Conservation (phyloP, 2,113 vertebrate genomes). For the Puma concolor region DNA sequence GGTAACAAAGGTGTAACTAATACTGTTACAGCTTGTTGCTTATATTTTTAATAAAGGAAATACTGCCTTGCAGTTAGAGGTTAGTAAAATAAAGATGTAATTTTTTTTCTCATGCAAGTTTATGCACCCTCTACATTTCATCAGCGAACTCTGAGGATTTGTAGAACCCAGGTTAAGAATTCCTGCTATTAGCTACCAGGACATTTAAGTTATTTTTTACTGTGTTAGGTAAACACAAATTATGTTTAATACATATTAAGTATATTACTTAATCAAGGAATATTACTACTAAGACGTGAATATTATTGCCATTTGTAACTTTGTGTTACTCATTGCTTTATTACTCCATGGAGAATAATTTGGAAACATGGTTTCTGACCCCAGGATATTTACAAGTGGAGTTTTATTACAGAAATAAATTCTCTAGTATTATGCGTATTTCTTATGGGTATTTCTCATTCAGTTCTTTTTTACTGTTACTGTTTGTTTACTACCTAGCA, state of each 20-base stretch:
- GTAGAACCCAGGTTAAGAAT: background rate
- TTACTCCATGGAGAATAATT: background rate
- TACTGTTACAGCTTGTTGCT: background rate
- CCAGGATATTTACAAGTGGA: background rate
- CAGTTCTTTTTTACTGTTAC: background rate
- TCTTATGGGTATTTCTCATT: background rate
- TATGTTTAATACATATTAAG: conserved; percentile 23
- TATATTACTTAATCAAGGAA: background rate
- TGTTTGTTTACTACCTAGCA: background rate
- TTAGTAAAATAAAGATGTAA: conserved; percentile 30
- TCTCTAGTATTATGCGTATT: background rate
- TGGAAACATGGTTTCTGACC: background rate
- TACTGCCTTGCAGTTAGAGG: background rate
- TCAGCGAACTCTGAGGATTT: background rate
- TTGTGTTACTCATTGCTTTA: background rate
- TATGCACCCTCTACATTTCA: background rate
- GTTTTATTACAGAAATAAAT: conserved; percentile 42
- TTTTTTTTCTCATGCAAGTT: background rate
- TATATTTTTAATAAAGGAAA: conserved; percentile 14
- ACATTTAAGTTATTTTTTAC: background rate
- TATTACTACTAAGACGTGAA: background rate
- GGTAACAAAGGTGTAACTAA: background rate
- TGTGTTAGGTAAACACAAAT: conserved; percentile 14
- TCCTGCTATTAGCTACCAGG: background rate
- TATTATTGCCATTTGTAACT: background rate